phyloP scores from a whole-genome alignment of 2,113 vertebrate species.

The Microtus montanus region DNA sequence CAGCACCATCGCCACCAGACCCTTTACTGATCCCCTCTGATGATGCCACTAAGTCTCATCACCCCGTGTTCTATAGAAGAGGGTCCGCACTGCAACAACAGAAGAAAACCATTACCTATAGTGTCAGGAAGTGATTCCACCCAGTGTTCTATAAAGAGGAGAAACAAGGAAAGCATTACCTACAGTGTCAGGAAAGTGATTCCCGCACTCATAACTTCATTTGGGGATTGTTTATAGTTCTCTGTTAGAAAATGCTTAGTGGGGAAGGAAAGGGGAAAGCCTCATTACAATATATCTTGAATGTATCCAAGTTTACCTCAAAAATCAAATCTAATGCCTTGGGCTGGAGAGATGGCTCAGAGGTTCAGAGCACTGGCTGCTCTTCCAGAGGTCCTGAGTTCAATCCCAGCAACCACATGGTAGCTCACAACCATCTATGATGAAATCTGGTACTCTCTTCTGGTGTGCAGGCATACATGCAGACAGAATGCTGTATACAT shows the following conservation, averaged over 20 bases:
- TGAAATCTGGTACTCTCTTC: too few relatives aligned
- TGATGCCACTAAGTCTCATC: not conserved
- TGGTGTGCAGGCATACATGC: too few relatives aligned
- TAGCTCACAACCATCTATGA: too few relatives aligned
- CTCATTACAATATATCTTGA: not conserved
- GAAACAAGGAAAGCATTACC: not conserved
- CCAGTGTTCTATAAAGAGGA: not conserved
- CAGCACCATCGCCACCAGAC: too few relatives aligned
- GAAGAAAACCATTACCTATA: too few relatives aligned
- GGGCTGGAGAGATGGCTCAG: too few relatives aligned
- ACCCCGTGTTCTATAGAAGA: not conserved
- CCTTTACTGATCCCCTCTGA: not conserved
- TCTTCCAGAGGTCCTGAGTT: too few relatives aligned
- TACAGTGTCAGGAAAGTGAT: not conserved
- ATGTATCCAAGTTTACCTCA: not conserved
- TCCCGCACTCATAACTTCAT: not conserved
- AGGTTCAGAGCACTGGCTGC: too few relatives aligned
- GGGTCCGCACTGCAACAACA: too few relatives aligned
- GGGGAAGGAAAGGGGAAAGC: not conserved
- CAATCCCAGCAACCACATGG: too few relatives aligned
- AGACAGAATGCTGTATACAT: too few relatives aligned
- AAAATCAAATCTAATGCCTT: conserved; percentile 37
- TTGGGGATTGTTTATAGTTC: not conserved
- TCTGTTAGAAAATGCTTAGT: conserved; percentile 23
- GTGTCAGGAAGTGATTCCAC: too few relatives aligned